phyloP scores from a whole-genome alignment of 2,888 invertebrate genomes.

The Leuctra nigra region DNA sequence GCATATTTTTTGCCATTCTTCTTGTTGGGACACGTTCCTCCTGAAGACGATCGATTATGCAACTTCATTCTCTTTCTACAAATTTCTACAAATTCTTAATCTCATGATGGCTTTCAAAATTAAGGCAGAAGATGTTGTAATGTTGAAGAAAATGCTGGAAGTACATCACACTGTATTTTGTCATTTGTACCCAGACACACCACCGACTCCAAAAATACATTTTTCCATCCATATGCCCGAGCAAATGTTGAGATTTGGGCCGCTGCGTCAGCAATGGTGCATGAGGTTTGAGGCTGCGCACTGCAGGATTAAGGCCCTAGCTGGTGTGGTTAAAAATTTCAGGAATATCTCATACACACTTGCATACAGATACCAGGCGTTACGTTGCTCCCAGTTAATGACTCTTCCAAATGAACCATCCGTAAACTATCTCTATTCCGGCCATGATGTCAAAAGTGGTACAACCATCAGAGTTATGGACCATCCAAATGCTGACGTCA shows the following conservation, averaged over 20 bases:
- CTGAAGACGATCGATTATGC: slow-evolving; percentile 17
- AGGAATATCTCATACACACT: slow-evolving; percentile 29
- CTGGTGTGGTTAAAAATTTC: slow-evolving; percentile 28
- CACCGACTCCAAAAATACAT: slow-evolving; percentile 30
- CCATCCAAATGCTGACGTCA: slow-evolving; percentile 2
- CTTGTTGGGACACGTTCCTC: slow-evolving; percentile 28
- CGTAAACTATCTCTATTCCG: slow-evolving; percentile 24
- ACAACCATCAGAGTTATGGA: not conserved
- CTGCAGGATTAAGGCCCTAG: slow-evolving; percentile 28
- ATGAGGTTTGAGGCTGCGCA: slow-evolving; percentile 31
- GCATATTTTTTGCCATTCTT: slow-evolving; percentile 31
- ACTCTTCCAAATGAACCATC: slow-evolving; percentile 11
- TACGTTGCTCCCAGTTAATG: slow-evolving; percentile 22
- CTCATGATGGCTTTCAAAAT: slow-evolving; percentile 30
- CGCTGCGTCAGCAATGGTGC: slow-evolving; percentile 29
- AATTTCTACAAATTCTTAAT: slow-evolving; percentile 31
- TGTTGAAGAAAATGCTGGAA: slow-evolving; percentile 30
- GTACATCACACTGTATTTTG: slow-evolving; percentile 24
- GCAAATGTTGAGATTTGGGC: slow-evolving; percentile 29
- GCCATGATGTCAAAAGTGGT: slow-evolving; percentile 17
- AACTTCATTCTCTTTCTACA: slow-evolving; percentile 28
- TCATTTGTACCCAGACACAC: slow-evolving; percentile 27
- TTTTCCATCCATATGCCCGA: slow-evolving; percentile 28
- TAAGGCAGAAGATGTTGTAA: slow-evolving; percentile 19
- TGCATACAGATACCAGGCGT: slow-evolving; percentile 27